Evolutionary conservation across 2,888 invertebrate species (phyloP).

Genomic region (Gryllus longicercus): DNA sequence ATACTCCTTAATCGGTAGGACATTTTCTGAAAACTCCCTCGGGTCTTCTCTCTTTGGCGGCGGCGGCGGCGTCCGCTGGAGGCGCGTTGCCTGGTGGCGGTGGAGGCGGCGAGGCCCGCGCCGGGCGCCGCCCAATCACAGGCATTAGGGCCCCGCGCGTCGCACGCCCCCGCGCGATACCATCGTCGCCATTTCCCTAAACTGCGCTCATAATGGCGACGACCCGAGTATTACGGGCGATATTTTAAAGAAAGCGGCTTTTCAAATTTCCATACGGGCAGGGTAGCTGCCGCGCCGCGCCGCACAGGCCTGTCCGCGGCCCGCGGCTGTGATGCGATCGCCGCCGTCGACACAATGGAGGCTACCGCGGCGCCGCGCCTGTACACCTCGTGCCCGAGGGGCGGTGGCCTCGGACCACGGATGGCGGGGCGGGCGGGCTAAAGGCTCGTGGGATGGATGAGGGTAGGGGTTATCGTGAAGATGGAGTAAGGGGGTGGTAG

Average conservation of each 20-base stretch:
- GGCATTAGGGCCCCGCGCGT: neutral
- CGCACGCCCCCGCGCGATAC: neutral
- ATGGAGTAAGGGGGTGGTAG: no score
- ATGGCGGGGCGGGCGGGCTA: no score
- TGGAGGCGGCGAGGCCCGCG: neutral
- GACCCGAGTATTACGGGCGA: neutral
- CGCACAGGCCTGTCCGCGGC: neutral
- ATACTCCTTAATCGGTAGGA: no score
- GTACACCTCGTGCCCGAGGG: neutral
- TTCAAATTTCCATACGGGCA: neutral
- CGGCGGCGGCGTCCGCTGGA: neutral
- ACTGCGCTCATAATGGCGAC: neutral
- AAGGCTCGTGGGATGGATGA: no score
- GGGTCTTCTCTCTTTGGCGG: neutral
- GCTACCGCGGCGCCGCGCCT: conserved; percentile 8
- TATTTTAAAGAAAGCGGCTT: neutral
- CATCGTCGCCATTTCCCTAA: conserved; percentile 17
- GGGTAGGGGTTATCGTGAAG: no score
- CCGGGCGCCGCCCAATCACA: conserved; percentile 7
- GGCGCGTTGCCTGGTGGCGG: neutral
- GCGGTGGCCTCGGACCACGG: no score
- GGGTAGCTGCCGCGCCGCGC: neutral
- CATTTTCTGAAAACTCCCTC: no score
- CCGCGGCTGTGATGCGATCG: neutral
- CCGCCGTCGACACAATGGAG: neutral